Evolutionary conservation across 2,888 invertebrate genomes (phyloP).

Genomic region (Folsomia manolachei): DNA sequence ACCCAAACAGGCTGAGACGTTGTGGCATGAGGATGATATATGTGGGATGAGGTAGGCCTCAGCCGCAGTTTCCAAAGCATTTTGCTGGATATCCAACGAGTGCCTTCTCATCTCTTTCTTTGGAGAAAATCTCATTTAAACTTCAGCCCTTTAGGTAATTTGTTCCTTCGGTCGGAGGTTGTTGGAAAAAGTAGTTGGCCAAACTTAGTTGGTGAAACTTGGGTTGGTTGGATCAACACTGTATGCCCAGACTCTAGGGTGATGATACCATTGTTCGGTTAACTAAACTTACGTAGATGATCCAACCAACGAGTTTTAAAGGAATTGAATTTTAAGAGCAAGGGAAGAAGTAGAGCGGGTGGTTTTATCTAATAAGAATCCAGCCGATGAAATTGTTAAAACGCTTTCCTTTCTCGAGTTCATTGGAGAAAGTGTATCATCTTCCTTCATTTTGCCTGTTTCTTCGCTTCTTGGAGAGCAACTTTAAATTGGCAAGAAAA

Average conservation of each 20-base stretch:
- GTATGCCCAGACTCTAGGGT: not conserved
- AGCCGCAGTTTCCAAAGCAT: too few species aligned
- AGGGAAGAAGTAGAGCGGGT: not conserved
- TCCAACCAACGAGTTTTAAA: too few species aligned
- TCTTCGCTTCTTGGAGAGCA: not conserved
- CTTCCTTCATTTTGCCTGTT: too few species aligned
- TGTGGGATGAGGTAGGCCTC: too few species aligned
- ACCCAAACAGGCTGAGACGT: too few species aligned
- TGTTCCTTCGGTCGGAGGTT: slow-evolving; percentile 1
- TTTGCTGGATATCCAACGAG: too few species aligned
- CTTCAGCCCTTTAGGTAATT: not conserved
- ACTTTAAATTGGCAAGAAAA: not conserved
- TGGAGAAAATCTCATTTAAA: slow-evolving; percentile 13
- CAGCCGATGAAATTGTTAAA: not conserved
- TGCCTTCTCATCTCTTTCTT: slow-evolving; percentile 4
- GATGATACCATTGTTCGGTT: not conserved
- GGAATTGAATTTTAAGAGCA: too few species aligned
- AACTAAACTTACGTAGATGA: too few species aligned
- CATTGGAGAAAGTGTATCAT: not conserved
- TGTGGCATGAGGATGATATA: not conserved
- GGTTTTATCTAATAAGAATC: not conserved
- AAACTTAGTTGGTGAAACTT: not conserved
- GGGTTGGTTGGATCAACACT: not conserved
- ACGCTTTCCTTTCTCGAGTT: not conserved
- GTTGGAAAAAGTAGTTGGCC: not conserved